These are phyloP conservation scores for Buphagus erythrorhynchus DNA, from an alignment of 2,797 vertebrate species.

Conservation along the genomic window DNA sequence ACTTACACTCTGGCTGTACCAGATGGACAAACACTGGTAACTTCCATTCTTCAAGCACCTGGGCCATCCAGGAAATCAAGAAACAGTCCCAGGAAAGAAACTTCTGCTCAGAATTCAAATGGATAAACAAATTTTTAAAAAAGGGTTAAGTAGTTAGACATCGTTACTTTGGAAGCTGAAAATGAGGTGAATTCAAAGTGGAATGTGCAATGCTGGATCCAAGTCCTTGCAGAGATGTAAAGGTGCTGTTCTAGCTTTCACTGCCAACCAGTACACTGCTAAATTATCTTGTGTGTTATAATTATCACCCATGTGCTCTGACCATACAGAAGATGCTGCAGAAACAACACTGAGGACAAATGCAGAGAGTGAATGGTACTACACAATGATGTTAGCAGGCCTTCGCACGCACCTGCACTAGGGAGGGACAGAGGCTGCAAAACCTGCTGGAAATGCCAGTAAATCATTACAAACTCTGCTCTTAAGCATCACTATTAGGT, in stretches of 20 bases:
- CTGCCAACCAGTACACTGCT: not conserved
- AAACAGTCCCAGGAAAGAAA: not conserved
- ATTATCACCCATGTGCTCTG: not conserved
- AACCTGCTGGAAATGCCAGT: not conserved
- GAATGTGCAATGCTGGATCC: not conserved
- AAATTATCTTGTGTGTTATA: not conserved
- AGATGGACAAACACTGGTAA: not conserved
- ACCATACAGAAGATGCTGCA: not conserved
- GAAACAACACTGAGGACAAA: not conserved
- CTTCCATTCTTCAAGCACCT: not conserved
- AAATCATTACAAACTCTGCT: not conserved
- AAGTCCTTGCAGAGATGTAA: not conserved
- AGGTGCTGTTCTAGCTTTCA: not conserved
- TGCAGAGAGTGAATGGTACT: not conserved
- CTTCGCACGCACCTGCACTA: not conserved
- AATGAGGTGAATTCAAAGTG: rapidly evolving
- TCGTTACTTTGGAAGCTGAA: not conserved
- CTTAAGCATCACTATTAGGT: not conserved
- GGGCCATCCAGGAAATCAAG: not conserved
- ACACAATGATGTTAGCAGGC: rapidly evolving
- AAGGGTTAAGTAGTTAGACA: not conserved
- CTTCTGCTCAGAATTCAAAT: not conserved
- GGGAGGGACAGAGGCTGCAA: not conserved
- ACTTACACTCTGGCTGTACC: not conserved
- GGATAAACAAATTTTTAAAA: not conserved